Conservation (phyloP, 2,888 invertebrate species). For the Caenorhabditis sp. region DNA sequence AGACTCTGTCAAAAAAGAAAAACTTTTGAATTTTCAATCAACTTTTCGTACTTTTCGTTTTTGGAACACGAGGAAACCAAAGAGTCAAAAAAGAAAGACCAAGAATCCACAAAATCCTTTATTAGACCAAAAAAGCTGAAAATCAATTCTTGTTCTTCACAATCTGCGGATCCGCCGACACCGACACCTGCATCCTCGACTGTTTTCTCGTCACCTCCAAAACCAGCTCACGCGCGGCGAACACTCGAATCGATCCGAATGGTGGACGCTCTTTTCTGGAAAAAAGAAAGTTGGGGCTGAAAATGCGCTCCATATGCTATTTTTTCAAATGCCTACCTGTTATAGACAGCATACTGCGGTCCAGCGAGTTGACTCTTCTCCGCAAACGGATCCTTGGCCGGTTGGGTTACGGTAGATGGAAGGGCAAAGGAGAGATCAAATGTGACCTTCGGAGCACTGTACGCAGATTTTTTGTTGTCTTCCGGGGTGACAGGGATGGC, state of each 20-base stretch:
- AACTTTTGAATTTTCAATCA: too few relatives aligned
- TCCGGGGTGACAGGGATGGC: neutral
- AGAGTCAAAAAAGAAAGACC: too few relatives aligned
- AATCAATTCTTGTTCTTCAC: too few relatives aligned
- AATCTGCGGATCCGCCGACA: neutral
- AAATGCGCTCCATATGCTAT: too few relatives aligned
- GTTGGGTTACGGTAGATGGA: neutral
- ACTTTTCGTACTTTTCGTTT: too few relatives aligned
- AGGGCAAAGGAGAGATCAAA: neutral
- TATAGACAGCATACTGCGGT: neutral
- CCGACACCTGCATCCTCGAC: neutral
- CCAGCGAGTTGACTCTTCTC: neutral
- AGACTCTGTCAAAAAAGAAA: too few relatives aligned
- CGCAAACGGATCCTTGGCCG: neutral
- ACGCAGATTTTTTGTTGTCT: neutral
- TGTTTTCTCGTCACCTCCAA: neutral
- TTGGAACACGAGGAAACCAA: too few relatives aligned
- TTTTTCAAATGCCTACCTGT: neutral
- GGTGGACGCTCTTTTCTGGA: conserved; percentile 17
- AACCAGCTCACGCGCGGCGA: neutral
- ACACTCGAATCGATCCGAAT: neutral
- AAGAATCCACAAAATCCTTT: too few relatives aligned
- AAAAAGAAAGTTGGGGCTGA: too few relatives aligned
- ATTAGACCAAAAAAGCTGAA: too few relatives aligned
- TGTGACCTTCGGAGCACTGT: neutral